Base-by-base conservation (phyloP, 2,888 invertebrate species). In the Pyralis farinalis region DNA sequence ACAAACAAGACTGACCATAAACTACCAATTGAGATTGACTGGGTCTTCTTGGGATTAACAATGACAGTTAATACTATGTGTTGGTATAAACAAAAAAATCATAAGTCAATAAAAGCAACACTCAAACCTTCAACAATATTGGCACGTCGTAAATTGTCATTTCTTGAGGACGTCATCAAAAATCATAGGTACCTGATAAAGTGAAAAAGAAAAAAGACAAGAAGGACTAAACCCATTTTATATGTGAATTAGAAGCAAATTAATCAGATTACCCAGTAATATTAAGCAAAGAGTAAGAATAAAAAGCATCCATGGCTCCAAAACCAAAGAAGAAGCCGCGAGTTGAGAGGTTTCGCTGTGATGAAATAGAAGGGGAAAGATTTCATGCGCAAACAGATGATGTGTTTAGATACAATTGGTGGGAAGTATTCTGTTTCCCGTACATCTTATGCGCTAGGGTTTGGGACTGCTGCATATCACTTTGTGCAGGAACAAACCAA, bases 351-450 rank as follows among this genome's bases (percentile, higher is more conserved):
- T 54, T 73, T 16, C 51, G 54, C 0, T 78, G 78, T 11, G 75
- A 77, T 38, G 54, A 62, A 28, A 40, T 71, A 0, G 58, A 71
- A 35, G 70, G 65, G 0, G 74, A 79, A 56, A 52, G 62, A 39
- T 82, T 80, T 45, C 66, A 69, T 28, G 65, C 75, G 1, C 67
- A 63, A 9, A 55, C 60, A 0, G 77, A 80, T 11, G 75, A 79
- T 36, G 65, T 75, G 0, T 76, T 77, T 38, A 51, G 56, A 29
- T 74, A 71, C 32, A 79, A 79, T 22, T 81, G 79, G 79, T 80
- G 81, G 73, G 83, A 85, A 55, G 68, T 84, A 0, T 77, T 78
- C 31, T 85, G 83, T 55, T 83, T 81, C 42, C 86, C 87, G 0
- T 84, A 81, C 27, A 73, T 79, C 42, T 30, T 86, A 7, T 73